Evolutionary conservation across 1,140 invertebrate genomes (phyloP), one percentile per base, ranked within the genome.

Genomic region (Myzus persicae): DNA sequence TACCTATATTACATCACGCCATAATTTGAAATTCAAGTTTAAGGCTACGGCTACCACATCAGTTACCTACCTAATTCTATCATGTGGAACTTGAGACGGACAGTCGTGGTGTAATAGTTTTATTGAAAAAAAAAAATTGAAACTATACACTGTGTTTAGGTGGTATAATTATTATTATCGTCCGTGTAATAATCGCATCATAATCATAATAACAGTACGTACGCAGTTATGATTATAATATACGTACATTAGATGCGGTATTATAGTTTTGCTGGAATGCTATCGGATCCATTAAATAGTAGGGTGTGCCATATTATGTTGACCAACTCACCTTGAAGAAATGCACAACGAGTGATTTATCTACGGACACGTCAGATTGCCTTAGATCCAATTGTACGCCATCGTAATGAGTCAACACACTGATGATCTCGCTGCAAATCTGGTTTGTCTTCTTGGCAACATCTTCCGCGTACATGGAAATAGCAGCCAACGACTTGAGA

Each of bases 371-470:
- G 95, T 95, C 96, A 95, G 95, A 95, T 40, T 95, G 95, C n/a
- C 95, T 96, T 94, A 97, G 95, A 94, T 97, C 95, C 26, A 97
- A 94, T 94, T 97, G 97, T 4, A 97, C 94, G 94, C 97, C 97
- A 94, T 97, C 96, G 81, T 97, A 95, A 95, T 96, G 95, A 89
- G 95, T 96, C 18, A 95, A 95, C 94, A 96, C 96, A 24, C 96
- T 94, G 9, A 96, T 94, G 44, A 90, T 90, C 46, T 85, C 59
- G 44, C 82, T 76, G 85, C 91, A 85, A 93, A 93, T 85, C 46
- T 85, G 91, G 44, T 84, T 51, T 20, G 91, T 44, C 46, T 93
- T 93, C 46, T 93, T 93, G 42, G 91, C 91, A 1, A 85, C 81
- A 20, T 93, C 91, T 85, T 93, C 91, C 38, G 81, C 36, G 46